phyloP scores from a whole-genome alignment of 1,140 invertebrate species.

The Harlomillsia oculata region DNA sequence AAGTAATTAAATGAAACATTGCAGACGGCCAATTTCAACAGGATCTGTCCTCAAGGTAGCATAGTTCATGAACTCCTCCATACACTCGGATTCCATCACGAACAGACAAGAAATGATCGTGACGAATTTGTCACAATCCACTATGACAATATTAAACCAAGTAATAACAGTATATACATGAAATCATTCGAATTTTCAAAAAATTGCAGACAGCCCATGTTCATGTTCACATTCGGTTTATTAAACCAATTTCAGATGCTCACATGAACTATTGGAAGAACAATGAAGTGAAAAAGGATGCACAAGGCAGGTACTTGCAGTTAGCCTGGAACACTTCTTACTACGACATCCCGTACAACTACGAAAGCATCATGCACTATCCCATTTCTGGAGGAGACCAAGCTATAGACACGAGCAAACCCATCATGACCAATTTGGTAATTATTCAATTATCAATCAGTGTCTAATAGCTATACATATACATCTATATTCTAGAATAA shows the following conservation, averaged over 20 bases:
- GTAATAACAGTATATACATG: background rate
- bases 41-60: background rate
- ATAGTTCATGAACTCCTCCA: background rate
- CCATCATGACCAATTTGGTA: background rate
- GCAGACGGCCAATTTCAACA: background rate
- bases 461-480: no score
- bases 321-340: background rate
- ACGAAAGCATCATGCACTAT: slow-evolving; percentile 11
- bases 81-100: background rate
- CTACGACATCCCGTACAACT: slow-evolving; percentile 3
- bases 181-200: no score
- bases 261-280: no score
- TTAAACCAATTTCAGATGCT: no score
- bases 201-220: no score
- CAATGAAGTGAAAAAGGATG: no score
- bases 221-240: no score
- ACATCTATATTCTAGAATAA: no score
- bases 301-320: no score
- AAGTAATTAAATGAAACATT: background rate
- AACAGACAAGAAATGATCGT: slow-evolving; percentile 1
- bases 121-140: background rate
- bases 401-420: background rate
- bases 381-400: background rate
- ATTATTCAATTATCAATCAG: no score
- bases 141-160: background rate